Conservation (phyloP, 2,888 invertebrate genomes). For the Cabera pusaria region DNA sequence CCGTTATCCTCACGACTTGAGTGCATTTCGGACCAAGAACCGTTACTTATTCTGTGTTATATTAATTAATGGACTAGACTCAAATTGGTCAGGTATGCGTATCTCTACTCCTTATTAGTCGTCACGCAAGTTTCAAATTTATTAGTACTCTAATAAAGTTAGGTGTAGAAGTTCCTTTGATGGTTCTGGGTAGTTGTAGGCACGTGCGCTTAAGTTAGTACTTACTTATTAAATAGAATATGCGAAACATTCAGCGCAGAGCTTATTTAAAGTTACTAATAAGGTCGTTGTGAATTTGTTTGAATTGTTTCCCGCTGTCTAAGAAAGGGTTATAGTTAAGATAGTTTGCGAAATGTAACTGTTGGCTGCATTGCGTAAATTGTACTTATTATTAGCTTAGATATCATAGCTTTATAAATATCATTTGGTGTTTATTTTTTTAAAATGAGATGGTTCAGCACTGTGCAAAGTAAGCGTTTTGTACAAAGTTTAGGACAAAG, state of each 20-base stretch:
- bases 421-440: no score
- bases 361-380: background rate
- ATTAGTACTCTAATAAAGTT: slow-evolving; percentile 1
- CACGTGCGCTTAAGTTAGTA: slow-evolving; percentile 34
- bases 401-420: no score
- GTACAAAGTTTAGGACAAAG: no score
- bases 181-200: slow-evolving; percentile 8
- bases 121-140: slow-evolving; percentile 10
- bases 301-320: slow-evolving; percentile 21
- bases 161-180: background rate
- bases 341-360: slow-evolving; percentile 8
- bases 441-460: no score
- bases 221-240: slow-evolving; percentile 29
- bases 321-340: slow-evolving; percentile 11
- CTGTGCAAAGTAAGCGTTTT: no score
- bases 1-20: slow-evolving; percentile 22
- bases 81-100: slow-evolving; percentile 34
- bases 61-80: slow-evolving; percentile 35
- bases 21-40: slow-evolving; percentile 18
- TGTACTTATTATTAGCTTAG: no score
- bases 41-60: slow-evolving; percentile 30
- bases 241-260: slow-evolving; percentile 23
- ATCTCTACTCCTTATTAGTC: slow-evolving; percentile 10
- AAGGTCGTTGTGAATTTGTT: slow-evolving; percentile 21
- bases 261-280: slow-evolving; percentile 24